These are phyloP conservation scores for Lampris incognitus DNA, from an alignment of 2,113 vertebrate species.

Conservation along the genomic window DNA sequence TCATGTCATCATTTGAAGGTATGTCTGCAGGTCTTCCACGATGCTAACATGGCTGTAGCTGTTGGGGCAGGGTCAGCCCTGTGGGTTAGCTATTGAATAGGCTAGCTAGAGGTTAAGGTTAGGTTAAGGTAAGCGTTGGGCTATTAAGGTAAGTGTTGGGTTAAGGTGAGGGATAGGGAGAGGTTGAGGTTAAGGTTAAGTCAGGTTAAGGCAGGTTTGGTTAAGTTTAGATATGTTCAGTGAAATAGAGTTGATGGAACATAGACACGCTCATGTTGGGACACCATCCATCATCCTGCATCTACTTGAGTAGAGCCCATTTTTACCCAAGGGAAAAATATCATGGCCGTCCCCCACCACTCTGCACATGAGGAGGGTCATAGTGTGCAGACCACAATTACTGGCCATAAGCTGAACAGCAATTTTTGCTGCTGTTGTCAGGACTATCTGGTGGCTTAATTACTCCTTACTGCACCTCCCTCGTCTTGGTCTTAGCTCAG, in stretches of 20 bases:
- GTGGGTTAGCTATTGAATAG: no score
- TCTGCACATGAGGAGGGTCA: slow-evolving; percentile 74
- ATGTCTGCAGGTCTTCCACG: slow-evolving; percentile 1
- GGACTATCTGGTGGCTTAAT: slow-evolving; percentile 72
- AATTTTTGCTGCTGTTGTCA: slow-evolving; percentile 75
- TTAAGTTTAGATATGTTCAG: no score
- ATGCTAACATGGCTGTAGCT: slow-evolving; percentile 2
- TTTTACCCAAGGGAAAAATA: slow-evolving; percentile 59
- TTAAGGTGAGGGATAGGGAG: no score
- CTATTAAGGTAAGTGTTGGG: no score
- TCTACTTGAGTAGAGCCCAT: slow-evolving; percentile 39
- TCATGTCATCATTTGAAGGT: neutral
- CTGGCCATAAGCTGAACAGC: slow-evolving; percentile 68
- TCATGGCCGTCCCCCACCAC: slow-evolving; percentile 58
- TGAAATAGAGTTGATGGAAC: neutral
- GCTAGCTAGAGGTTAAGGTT: no score
- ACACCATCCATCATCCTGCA: slow-evolving; percentile 32
- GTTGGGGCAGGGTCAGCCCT: neutral
- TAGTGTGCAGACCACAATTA: slow-evolving; percentile 78
- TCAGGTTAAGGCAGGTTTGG: no score
- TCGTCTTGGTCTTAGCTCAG: slow-evolving; percentile 63
- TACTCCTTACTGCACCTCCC: slow-evolving; percentile 56
- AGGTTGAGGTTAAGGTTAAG: no score
- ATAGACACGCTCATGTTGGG: slow-evolving; percentile 28
- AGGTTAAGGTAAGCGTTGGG: no score